A percentile compares a stretch with the other conserved stretches of the same genome.
phyloP scores from a whole-genome alignment of 2,888 invertebrate species.

The Hybos culiciformis region DNA sequence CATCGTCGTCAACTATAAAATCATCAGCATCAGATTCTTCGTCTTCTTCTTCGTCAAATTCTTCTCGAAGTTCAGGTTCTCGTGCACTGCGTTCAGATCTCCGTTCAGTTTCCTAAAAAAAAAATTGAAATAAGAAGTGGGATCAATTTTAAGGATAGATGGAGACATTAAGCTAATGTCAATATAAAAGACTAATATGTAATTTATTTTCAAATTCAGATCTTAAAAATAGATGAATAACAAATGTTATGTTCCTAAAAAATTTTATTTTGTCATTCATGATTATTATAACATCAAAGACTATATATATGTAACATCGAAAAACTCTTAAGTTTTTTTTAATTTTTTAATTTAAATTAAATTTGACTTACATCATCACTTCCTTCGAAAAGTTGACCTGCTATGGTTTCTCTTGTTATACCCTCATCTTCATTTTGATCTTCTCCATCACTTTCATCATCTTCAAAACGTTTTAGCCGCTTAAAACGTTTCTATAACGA shows the following conservation, averaged over 20 bases:
- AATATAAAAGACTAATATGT: too few species aligned
- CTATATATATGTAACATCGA: too few species aligned
- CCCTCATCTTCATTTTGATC: conserved; percentile 63
- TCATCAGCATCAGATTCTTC: conserved; percentile 84
- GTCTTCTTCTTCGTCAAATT: conserved; percentile 64
- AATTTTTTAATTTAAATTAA: neutral
- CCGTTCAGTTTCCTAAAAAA: conserved; percentile 58
- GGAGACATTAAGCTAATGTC: too few species aligned
- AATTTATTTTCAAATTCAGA: too few species aligned
- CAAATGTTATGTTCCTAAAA: too few species aligned
- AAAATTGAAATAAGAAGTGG: conserved; percentile 6
- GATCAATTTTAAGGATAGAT: too few species aligned
- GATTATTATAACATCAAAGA: too few species aligned
- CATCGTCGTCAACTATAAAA: conserved; percentile 96
- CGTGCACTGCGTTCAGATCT: conserved; percentile 56
- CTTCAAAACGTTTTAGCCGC: conserved; percentile 66
- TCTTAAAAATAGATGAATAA: too few species aligned
- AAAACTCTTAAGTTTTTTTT: too few species aligned
- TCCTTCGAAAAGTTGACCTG: conserved; percentile 74
- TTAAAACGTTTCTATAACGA: conserved; percentile 66
- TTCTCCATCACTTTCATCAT: conserved; percentile 84
- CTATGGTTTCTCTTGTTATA: conserved; percentile 74
- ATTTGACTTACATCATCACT: conserved; percentile 64
- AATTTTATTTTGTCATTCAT: too few species aligned
- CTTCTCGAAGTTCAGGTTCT: conserved; percentile 45